Evolutionary conservation across 2,888 invertebrate species (phyloP), one percentile per base, ranked within the genome.

Genomic region (Bombyx huttoni): DNA sequence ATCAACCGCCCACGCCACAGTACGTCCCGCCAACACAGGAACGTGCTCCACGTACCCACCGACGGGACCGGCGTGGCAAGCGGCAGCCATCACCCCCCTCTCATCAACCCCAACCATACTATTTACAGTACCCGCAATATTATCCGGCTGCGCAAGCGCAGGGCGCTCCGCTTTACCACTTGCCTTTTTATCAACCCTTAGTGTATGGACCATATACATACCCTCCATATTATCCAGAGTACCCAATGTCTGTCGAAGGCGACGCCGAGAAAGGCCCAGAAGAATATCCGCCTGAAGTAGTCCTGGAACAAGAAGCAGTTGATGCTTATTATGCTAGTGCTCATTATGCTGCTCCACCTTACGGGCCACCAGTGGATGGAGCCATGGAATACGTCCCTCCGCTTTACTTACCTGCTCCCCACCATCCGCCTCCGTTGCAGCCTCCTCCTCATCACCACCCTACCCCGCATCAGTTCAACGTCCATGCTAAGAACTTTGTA

Each of bases 91-190:
- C 83, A 0, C 86, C 86, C 5, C 84, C 80, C 1, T 80, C 70
- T 14, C 76, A 73, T 34, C 73, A 77, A 52, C 75, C 79, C 1
- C 70, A 75, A 2, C 75, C 78, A 3, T 84, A 85, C 64, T 88
- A 86, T 57, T 68, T 87, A 13, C 87, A 84, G 51, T 87, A 88
- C 61, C 88, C 86, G 7, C 89, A 84, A 62, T 88, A 89, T 66
- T 89, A 89, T 56, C 81, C 80, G 3, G 86, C 89, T 0, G 87
- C 89, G 40, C 87, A 89, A 57, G 90, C 89, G 5, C 89, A 90
- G 59, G 90, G 90, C 7, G 87, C 89, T 1, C 90, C 90, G 0
- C 67, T 90, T 7, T 89, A 89, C 66, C 86, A 89, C 55, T 63
- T 89, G n/a, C 89, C 89, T 1, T 69, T 89, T 53, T 89, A 89